phyloP scores from a whole-genome alignment of 2,113 vertebrate genomes.

The human region DNA sequence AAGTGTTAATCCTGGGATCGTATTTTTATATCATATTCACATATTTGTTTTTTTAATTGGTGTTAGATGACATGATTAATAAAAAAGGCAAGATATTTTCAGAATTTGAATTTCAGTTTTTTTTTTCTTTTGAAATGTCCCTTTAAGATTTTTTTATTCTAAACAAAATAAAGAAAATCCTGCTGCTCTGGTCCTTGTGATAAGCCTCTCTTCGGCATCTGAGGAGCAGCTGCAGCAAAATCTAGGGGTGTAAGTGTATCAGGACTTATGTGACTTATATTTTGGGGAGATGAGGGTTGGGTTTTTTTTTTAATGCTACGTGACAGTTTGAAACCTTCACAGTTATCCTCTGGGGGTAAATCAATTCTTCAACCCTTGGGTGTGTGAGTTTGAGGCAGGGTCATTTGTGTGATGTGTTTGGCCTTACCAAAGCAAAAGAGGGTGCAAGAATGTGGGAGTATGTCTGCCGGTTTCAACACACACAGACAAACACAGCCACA shows the following conservation, averaged over 20 bases:
- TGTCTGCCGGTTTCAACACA: slow-evolving; percentile 77
- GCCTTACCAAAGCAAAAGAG: slow-evolving; percentile 88
- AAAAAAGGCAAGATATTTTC: slow-evolving; percentile 78
- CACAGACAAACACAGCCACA: background rate
- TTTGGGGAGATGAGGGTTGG: background rate
- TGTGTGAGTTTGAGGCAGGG: slow-evolving; percentile 75
- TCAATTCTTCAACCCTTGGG: slow-evolving; percentile 69
- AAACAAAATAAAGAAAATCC: slow-evolving; percentile 67
- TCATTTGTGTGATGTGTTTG: slow-evolving; percentile 81
- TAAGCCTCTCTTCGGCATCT: slow-evolving; percentile 54
- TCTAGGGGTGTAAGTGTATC: slow-evolving; percentile 43
- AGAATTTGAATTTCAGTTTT: slow-evolving; percentile 76
- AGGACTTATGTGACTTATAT: slow-evolving; percentile 67
- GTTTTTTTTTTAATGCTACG: slow-evolving; percentile 50
- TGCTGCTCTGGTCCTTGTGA: slow-evolving; percentile 73
- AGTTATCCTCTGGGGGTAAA: slow-evolving; percentile 64
- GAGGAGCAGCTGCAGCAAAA: slow-evolving; percentile 57
- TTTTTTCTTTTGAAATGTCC: slow-evolving; percentile 75
- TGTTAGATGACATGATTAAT: slow-evolving; percentile 81
- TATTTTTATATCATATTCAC: slow-evolving; percentile 89
- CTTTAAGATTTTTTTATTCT: slow-evolving; percentile 70
- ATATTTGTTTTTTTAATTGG: slow-evolving; percentile 86
- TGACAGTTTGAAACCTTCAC: slow-evolving; percentile 72
- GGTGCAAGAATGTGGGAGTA: slow-evolving; percentile 80
- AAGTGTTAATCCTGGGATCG: slow-evolving; percentile 84